Base-by-base conservation (phyloP, 2,797 vertebrate genomes). In the Lithobates pipiens region DNA sequence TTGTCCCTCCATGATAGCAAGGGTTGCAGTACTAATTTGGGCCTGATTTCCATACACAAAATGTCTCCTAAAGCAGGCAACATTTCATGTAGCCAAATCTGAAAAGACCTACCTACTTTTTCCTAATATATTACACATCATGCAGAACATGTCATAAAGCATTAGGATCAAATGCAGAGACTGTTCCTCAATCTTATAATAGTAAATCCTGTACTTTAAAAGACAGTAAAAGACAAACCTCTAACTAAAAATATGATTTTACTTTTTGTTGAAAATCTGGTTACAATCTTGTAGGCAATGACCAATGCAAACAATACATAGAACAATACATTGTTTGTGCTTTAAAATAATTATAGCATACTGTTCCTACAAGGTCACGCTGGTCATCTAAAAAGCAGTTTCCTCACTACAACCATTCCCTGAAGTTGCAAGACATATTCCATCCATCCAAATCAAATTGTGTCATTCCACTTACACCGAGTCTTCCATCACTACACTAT, bases 401-500 rank as follows among this genome's bases (percentile, higher is more conserved):
- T 23, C n/a, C 23, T 80, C 27, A 25, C 61, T 25, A n/a, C 44
- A 84, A 42, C n/a, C 46, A 68, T 71, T 78, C 75, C 32, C n/a
- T 68, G 32, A 57, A 69, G 10, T 42, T 78, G 34, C 46, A 36
- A 61, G 36, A 46, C 39, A 13, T 36, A 42, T 50, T 70, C n/a
- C 44, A 85, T 80, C 46, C 34, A 69, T 85, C 65, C 77, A 76
- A 85, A 85, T 85, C 63, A 69, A 76, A 70, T 68, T 44, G 77
- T 85, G 61, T 80, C 73, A 44, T 68, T 76, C 46, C 74, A 61
- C 84, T 76, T n/a, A 61, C 29, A 76, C 25, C 29, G 25, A 80
- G 63, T 76, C 15, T 75, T 80, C 71, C 61, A 85, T 85, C 84
- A 80, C 71, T 61, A 63, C 25, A 80, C 71, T 80, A 80, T 85